phyloP scores from a whole-genome alignment of 2,797 vertebrate genomes.

The Mus spretus region DNA sequence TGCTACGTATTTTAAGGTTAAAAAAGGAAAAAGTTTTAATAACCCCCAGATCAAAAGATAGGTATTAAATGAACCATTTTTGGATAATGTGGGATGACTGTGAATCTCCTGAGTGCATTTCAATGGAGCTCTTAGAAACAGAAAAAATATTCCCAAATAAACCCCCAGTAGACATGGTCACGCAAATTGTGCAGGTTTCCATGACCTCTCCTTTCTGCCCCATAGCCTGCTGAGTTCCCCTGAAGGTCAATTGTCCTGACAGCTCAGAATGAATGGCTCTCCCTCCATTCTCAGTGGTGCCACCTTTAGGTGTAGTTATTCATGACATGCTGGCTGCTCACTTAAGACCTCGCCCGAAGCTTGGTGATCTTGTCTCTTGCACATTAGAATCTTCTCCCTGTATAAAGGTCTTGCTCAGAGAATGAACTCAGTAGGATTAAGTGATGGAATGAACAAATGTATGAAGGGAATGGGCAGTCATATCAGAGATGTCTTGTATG shows the following conservation, averaged over 20 bases:
- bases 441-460: background rate
- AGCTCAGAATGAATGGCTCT: background rate
- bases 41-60: background rate
- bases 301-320: background rate
- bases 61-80: background rate
- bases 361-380: background rate
- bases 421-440: background rate
- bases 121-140: background rate
- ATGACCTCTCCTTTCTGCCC: background rate
- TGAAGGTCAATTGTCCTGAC: background rate
- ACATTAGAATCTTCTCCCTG: background rate
- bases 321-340: rapidly evolving
- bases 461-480: background rate
- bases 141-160: background rate
- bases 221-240: background rate
- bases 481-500: background rate
- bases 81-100: background rate
- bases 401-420: background rate
- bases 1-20: background rate
- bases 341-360: background rate
- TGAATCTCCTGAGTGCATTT: background rate
- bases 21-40: background rate
- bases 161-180: background rate
- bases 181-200: background rate
- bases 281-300: background rate